A percentile compares a stretch with the other conserved stretches of the same genome.
phyloP scores from a whole-genome alignment of 2,888 invertebrate species.

The Hedychridium roseum region DNA sequence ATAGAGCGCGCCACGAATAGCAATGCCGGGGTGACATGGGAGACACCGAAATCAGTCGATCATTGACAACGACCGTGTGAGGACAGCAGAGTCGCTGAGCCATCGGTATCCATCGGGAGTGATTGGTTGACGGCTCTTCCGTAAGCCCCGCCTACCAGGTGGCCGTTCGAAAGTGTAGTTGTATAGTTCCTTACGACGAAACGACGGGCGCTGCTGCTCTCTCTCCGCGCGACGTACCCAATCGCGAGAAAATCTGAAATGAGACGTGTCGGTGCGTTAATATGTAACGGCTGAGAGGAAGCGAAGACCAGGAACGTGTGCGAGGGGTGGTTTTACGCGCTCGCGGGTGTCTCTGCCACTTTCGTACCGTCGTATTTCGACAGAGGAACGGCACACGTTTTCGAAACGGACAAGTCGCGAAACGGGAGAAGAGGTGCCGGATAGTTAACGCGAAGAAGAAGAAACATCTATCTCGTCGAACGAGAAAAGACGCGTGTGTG shows the following conservation, averaged over 20 bases:
- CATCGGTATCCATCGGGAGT: slow-evolving; percentile 11
- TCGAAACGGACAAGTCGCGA: slow-evolving; percentile 11
- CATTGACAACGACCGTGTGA: slow-evolving; percentile 31
- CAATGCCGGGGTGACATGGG: neutral
- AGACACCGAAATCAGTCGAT: slow-evolving; percentile 26
- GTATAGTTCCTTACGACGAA: slow-evolving; percentile 56
- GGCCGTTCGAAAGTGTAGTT: slow-evolving; percentile 60
- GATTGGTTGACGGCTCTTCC: slow-evolving; percentile 34
- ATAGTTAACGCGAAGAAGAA: too few relatives aligned
- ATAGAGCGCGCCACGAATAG: slow-evolving; percentile 28
- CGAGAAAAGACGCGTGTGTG: slow-evolving; percentile 30
- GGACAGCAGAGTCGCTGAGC: slow-evolving; percentile 30
- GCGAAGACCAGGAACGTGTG: slow-evolving; percentile 33
- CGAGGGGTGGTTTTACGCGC: slow-evolving; percentile 41
- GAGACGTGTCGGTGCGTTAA: slow-evolving; percentile 53
- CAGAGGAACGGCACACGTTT: too few relatives aligned
- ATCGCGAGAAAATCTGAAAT: slow-evolving; percentile 53
- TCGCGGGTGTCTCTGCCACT: slow-evolving; percentile 39
- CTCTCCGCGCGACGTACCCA: slow-evolving; percentile 33
- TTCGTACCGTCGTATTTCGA: slow-evolving; percentile 34
- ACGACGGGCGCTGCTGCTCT: slow-evolving; percentile 53
- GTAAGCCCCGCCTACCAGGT: slow-evolving; percentile 57
- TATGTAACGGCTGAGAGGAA: slow-evolving; percentile 51
- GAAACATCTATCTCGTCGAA: too few relatives aligned
- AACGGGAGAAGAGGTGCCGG: too few relatives aligned